Conservation (phyloP, 2,888 invertebrate species). For the Amiota communis region DNA sequence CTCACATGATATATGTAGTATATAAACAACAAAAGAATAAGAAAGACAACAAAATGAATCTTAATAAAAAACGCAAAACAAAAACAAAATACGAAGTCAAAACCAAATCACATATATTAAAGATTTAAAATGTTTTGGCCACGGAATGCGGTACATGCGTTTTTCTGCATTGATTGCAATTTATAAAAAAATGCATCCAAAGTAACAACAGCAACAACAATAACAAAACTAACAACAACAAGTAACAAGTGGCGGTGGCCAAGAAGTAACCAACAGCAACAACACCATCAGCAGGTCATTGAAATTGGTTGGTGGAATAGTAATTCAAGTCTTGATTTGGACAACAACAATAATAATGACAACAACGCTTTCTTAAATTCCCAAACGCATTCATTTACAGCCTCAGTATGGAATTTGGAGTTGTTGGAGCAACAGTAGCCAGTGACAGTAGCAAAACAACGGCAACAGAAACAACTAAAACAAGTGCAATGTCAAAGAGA, state of each 20-base stretch:
- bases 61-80: neutral
- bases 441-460: no score
- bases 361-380: neutral
- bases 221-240: neutral
- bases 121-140: conserved; percentile 43
- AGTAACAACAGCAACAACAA: conserved; percentile 29
- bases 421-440: no score
- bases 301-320: neutral
- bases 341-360: neutral
- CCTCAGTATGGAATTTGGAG: no score
- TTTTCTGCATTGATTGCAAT: conserved; percentile 39
- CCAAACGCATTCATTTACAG: neutral
- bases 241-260: no score
- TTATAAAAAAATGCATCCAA: conserved; percentile 23
- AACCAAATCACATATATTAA: conserved; percentile 1
- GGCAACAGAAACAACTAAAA: no score
- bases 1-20: neutral
- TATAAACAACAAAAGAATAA: no score
- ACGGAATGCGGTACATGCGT: conserved; percentile 57
- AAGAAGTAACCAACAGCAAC: no score
- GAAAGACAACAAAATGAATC: no score
- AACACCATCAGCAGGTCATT: no score
- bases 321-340: neutral
- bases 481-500: no score
- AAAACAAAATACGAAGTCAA: neutral